Base-by-base conservation (phyloP, 2,797 vertebrate genomes). In the Scyliorhinus canicula region DNA sequence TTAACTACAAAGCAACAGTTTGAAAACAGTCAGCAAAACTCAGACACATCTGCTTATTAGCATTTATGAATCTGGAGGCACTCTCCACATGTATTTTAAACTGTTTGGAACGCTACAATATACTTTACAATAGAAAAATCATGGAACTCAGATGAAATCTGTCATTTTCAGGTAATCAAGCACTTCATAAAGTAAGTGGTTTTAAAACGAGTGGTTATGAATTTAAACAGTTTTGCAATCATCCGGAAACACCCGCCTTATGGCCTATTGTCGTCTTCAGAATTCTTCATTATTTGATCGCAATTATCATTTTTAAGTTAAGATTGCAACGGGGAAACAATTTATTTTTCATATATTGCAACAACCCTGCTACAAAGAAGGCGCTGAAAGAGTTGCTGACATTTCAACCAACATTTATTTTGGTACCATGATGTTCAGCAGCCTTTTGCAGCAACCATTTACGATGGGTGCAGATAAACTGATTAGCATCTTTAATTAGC, bases 151-250 rank as follows among this genome's bases (percentile, higher is more conserved):
- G 52, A 71, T 74, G 16, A 67, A 93, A 47, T 31, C 60, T 91
- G n/a, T 31, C 50, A 67, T 71, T 71, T 93, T 31, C 60, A 47
- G 63, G 12, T 52, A 74, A 74, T 74, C 67, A 74, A 94, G 47
- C 93, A 94, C 57, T 52, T 50, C 47, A 85, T 4, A 93, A 57
- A 12, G 44, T 28, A 67, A 88, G 26, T 67, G 57, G 50, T 91
- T n/a, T 93, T 44, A 93, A 91, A 67, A 40, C 14, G 0, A 52
- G 93, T 74, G 93, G 67, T 94, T 47, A 71, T n/a, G n/a, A n/a
- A n/a, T n/a, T n/a, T n/a, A n/a, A n/a, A n/a, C n/a, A 74, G 67
- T 74, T 69, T 67, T 71, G 67, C 93, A 94, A 94, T 93, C 65
- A 69, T 60, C 63, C 74, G 67, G 47, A 40, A 74, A 74, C 28